A percentile compares a stretch with the other conserved stretches of the same genome.
Evolutionary conservation across 2,888 invertebrate genomes (phyloP).

Genomic region (Chaetogeoica ovagalla): DNA sequence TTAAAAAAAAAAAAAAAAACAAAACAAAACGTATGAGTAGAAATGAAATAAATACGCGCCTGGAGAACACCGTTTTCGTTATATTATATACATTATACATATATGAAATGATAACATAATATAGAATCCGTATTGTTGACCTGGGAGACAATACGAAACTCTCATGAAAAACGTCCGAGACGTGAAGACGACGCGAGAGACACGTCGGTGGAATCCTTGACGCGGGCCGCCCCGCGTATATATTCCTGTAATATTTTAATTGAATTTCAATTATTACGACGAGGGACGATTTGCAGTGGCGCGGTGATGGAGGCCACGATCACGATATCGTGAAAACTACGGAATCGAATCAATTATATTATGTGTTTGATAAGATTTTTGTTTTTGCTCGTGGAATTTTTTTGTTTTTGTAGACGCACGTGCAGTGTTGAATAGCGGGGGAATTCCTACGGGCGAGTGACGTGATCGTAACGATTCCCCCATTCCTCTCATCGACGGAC

Average conservation of each 20-base stretch:
- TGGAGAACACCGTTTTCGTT: too few relatives aligned
- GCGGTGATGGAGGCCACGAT: conserved; percentile 39
- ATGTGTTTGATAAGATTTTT: conserved; percentile 31
- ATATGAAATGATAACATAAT: too few relatives aligned
- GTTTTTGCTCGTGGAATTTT: not conserved
- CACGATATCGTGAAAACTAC: conserved; percentile 50
- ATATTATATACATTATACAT: too few relatives aligned
- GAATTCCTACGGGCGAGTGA: conserved; percentile 11
- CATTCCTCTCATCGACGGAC: not conserved
- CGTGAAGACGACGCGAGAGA: too few relatives aligned
- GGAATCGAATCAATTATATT: conserved; percentile 35
- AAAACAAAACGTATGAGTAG: too few relatives aligned
- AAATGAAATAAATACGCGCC: too few relatives aligned
- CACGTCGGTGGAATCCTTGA: too few relatives aligned
- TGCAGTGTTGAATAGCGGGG: not conserved
- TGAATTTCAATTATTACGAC: conserved; percentile 40
- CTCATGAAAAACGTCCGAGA: too few relatives aligned
- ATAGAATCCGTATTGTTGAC: too few relatives aligned
- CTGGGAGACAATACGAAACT: too few relatives aligned
- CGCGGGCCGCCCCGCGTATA: too few relatives aligned
- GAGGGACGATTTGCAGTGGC: not conserved
- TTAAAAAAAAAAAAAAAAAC: too few relatives aligned
- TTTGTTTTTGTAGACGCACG: not conserved
- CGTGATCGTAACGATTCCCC: not conserved
- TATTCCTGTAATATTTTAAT: conserved; percentile 28